These are phyloP conservation scores for Portunus trituberculatus DNA, from an alignment of 1,140 invertebrate species.

Conservation along the genomic window DNA sequence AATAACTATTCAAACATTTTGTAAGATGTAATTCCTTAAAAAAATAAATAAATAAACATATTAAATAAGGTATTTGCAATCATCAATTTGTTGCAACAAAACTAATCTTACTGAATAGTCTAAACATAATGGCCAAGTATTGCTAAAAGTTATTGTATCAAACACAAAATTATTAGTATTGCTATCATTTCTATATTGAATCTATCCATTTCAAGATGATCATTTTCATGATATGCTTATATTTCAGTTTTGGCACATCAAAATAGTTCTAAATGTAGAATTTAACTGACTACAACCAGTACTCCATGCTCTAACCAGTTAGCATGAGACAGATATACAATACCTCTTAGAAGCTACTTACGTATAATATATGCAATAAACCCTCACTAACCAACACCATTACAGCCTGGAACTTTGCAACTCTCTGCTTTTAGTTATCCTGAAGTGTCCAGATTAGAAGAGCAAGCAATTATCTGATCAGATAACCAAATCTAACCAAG, in stretches of 20 bases:
- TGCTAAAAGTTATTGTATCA: background rate
- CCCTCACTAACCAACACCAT: background rate
- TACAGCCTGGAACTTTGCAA: background rate
- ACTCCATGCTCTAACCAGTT: background rate
- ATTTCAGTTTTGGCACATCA: conserved; percentile 22
- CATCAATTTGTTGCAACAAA: too few relatives aligned
- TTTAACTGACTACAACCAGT: background rate
- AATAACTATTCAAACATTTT: too few relatives aligned
- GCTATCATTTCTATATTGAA: background rate
- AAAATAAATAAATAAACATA: too few relatives aligned
- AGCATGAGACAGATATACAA: background rate
- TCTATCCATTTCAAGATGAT: background rate
- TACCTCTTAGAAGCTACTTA: background rate
- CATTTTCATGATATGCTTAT: background rate
- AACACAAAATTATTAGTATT: background rate
- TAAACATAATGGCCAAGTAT: background rate
- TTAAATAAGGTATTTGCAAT: too few relatives aligned
- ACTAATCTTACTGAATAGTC: background rate
- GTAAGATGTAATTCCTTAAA: too few relatives aligned
- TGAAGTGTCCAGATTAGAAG: background rate
- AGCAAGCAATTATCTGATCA: background rate
- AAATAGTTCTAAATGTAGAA: background rate
- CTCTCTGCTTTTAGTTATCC: background rate
- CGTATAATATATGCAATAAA: background rate
- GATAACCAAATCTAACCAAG: background rate